phyloP scores from a whole-genome alignment of 2,797 vertebrate species.

The Acanthurus lineatus region DNA sequence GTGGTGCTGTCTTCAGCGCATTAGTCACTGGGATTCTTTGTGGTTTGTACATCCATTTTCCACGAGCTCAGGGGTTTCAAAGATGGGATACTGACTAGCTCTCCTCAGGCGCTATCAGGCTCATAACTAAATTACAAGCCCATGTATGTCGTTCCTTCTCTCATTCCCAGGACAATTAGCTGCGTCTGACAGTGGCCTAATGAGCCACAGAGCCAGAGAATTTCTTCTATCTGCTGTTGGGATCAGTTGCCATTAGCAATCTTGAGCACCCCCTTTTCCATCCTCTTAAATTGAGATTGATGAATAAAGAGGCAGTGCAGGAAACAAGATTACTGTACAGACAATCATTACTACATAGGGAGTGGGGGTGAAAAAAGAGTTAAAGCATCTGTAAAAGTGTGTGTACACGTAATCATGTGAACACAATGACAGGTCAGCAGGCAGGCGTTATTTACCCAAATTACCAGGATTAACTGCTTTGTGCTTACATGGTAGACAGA shows the following conservation, averaged over 20 bases:
- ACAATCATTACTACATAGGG: conserved; percentile 24
- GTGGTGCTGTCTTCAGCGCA: conserved; percentile 50
- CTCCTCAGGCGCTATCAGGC: conserved; percentile 55
- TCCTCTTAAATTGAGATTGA: conserved; percentile 52
- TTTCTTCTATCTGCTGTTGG: conserved; percentile 64
- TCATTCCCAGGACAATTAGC: conserved; percentile 69
- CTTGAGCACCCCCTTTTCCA: conserved; percentile 28
- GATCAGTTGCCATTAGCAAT: conserved; percentile 71
- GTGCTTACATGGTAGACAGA: conserved; percentile 36
- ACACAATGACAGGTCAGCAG: conserved; percentile 23
- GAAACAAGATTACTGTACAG: conserved; percentile 61
- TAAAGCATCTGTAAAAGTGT: conserved; percentile 38
- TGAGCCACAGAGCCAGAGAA: conserved; percentile 57
- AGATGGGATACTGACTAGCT: conserved; percentile 50
- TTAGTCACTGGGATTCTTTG: conserved; percentile 59
- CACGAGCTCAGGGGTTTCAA: conserved; percentile 44
- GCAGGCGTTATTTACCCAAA: conserved; percentile 38
- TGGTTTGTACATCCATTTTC: conserved; percentile 64
- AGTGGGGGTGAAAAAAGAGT: conserved; percentile 2
- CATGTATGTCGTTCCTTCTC: conserved; percentile 49
- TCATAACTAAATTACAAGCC: conserved; percentile 75
- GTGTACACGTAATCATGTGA: conserved; percentile 5
- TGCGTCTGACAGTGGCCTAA: conserved; percentile 61
- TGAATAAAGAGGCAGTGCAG: conserved; percentile 43
- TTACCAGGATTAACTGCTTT: conserved; percentile 29